Evolutionary conservation across 2,888 invertebrate species (phyloP).

Genomic region (Baronia brevicornis): DNA sequence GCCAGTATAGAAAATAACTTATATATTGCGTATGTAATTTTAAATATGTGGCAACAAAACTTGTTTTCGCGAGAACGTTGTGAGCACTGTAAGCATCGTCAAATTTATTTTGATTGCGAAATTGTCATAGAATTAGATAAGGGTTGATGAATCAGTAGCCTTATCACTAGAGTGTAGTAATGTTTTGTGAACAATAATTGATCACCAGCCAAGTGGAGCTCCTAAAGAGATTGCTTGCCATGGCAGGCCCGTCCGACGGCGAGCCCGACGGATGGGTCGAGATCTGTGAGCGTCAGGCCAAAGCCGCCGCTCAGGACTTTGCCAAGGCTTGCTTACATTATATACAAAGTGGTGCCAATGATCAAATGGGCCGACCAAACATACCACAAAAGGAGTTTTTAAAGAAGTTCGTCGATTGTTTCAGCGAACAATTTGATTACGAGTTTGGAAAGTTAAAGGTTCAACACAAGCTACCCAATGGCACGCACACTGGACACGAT

Average conservation of each 20-base stretch:
- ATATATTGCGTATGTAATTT: conserved; percentile 13
- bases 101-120: conserved; percentile 62
- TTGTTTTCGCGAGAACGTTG: conserved; percentile 65
- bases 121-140: conserved; percentile 40
- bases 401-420: conserved; percentile 88
- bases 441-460: conserved; percentile 78
- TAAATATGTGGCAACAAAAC: conserved; percentile 54
- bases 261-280: conserved; percentile 85
- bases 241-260: conserved; percentile 76
- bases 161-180: conserved; percentile 23
- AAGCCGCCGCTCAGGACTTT: conserved; percentile 89
- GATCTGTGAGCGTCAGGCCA: conserved; percentile 91
- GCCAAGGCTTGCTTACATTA: conserved; percentile 89
- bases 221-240: conserved; percentile 66
- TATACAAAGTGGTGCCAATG: conserved; percentile 81
- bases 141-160: conserved; percentile 26
- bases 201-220: conserved; percentile 66
- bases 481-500: conserved; percentile 66
- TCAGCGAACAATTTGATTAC: conserved; percentile 88
- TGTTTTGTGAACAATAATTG: conserved; percentile 35
- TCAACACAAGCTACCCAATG: conserved; percentile 62
- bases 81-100: conserved; percentile 61
- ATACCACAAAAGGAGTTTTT: conserved; percentile 87
- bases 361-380: conserved; percentile 76
- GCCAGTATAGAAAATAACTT: background rate